A percentile compares a stretch with the other conserved stretches of the same genome.
These are phyloP conservation scores for Bubo bubo DNA, from an alignment of 2,113 vertebrate species.

Conservation along the genomic window DNA sequence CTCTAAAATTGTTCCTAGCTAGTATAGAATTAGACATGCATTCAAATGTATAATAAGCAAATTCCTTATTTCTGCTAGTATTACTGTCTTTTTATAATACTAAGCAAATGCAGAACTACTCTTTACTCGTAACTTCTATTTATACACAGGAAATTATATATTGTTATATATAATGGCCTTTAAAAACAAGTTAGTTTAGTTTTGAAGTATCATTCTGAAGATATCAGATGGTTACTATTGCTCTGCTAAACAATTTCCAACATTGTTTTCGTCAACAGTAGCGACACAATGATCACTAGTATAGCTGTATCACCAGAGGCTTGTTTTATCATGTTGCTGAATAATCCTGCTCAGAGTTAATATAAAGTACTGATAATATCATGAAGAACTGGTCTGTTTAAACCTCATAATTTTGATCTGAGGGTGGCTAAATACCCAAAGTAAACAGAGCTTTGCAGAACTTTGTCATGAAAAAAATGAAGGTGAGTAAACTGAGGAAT, in stretches of 20 bases:
- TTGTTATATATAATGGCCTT: not conserved
- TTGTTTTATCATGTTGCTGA: not conserved
- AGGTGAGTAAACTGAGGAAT: not conserved
- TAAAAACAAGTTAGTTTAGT: not conserved
- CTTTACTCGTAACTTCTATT: not conserved
- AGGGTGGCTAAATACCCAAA: not conserved
- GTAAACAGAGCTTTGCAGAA: not conserved
- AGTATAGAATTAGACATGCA: not conserved
- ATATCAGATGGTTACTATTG: not conserved
- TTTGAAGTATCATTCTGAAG: not conserved
- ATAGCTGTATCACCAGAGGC: not conserved
- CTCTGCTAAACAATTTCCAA: not conserved
- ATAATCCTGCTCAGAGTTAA: not conserved
- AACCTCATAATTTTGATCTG: not conserved
- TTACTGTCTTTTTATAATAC: not conserved
- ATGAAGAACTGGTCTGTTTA: not conserved
- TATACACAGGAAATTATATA: not conserved
- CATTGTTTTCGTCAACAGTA: not conserved
- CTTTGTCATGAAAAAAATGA: not conserved
- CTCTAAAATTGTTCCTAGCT: conserved; percentile 12
- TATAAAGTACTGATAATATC: not conserved
- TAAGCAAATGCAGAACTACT: not conserved
- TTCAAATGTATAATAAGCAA: not conserved
- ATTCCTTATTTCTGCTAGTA: not conserved
- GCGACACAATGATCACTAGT: not conserved